phyloP scores from a whole-genome alignment of 2,113 vertebrate species.

The Amia ocellicauda region DNA sequence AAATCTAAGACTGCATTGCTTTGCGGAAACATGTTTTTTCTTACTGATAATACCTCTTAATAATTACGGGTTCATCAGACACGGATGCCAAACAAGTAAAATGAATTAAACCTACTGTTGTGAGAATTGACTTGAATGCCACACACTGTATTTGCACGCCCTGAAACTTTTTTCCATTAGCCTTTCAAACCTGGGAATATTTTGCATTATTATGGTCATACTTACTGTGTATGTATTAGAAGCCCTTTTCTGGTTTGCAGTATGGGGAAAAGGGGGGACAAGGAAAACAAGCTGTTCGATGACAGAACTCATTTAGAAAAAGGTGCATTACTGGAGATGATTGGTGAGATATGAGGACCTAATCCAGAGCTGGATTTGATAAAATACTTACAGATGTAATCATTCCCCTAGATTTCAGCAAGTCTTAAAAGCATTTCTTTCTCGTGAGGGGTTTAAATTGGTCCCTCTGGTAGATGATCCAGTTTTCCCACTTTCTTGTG shows the following conservation, averaged over 20 bases:
- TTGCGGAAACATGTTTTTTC: not conserved
- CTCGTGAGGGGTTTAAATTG: constrained; percentile 31
- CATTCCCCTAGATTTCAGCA: constrained; percentile 16
- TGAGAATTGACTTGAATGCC: too few relatives aligned
- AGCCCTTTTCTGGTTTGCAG: constrained; percentile 2
- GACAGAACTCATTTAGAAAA: constrained; percentile 28
- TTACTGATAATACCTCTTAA: not conserved
- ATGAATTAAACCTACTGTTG: too few relatives aligned
- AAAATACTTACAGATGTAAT: constrained; percentile 15
- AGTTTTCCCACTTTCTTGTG: not conserved
- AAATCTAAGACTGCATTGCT: too few relatives aligned
- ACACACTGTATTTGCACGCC: not conserved
- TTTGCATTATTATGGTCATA: constrained; percentile 4
- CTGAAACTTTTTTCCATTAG: not conserved
- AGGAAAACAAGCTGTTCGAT: constrained; percentile 9
- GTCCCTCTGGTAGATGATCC: constrained; percentile 19
- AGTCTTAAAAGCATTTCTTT: constrained; percentile 33
- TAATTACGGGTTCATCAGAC: constrained; percentile 3
- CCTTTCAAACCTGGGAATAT: not conserved
- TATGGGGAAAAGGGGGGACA: not conserved
- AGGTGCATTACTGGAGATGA: constrained; percentile 30
- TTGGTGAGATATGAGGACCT: constrained; percentile 27
- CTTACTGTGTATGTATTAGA: constrained; percentile 6
- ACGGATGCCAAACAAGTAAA: not conserved
- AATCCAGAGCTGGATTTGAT: constrained; percentile 38